Conservation (phyloP, 2,888 invertebrate species). For the Boloria selene region DNA sequence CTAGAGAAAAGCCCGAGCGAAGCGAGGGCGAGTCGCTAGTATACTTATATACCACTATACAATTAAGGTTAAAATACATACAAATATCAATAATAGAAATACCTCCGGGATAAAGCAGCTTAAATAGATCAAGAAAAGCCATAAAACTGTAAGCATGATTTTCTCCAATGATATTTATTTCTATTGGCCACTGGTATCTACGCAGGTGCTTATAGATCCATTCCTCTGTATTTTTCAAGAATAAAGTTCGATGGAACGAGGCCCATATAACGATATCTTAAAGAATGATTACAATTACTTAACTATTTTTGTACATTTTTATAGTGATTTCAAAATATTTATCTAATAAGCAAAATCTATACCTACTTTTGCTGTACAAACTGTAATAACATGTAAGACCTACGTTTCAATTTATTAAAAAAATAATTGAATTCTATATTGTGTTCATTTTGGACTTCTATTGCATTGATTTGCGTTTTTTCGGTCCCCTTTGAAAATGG, state of each 20-base stretch:
- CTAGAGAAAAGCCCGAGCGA: too few species aligned
- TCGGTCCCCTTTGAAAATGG: slow-evolving; percentile 53
- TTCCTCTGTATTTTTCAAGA: slow-evolving; percentile 50
- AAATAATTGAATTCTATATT: slow-evolving; percentile 56
- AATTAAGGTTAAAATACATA: too few species aligned
- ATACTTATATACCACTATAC: too few species aligned
- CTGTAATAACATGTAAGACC: slow-evolving; percentile 41
- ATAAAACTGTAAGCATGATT: slow-evolving; percentile 56
- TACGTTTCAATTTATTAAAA: slow-evolving; percentile 37
- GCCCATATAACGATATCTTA: slow-evolving; percentile 62
- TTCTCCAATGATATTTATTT: slow-evolving; percentile 59
- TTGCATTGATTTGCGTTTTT: slow-evolving; percentile 50
- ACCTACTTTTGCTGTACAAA: not conserved
- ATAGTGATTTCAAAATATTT: too few species aligned
- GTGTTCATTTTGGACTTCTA: slow-evolving; percentile 55
- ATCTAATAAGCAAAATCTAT: too few species aligned
- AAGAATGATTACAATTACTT: slow-evolving; percentile 1
- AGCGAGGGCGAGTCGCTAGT: too few species aligned
- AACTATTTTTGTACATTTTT: too few species aligned
- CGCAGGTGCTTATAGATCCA: slow-evolving; percentile 56
- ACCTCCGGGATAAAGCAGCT: slow-evolving; percentile 72
- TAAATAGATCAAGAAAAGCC: slow-evolving; percentile 63
- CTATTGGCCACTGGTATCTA: slow-evolving; percentile 64
- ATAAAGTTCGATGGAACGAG: slow-evolving; percentile 68
- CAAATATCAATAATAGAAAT: slow-evolving; percentile 2